These are phyloP conservation scores for Acyrthosiphon pisum DNA, from an alignment of 1,140 invertebrate species.

Conservation along the genomic window DNA sequence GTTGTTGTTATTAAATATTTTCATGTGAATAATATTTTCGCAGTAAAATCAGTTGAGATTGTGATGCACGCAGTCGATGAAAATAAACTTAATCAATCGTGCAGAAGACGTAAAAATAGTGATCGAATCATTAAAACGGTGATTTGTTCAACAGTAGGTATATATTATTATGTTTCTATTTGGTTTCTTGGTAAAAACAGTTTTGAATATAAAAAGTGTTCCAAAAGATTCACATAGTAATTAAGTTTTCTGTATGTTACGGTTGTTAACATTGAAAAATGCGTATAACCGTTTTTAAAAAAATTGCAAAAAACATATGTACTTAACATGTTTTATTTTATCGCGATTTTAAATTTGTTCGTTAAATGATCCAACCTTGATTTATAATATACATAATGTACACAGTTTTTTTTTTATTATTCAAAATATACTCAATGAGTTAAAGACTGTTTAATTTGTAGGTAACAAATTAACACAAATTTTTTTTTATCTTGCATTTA, in stretches of 20 bases:
- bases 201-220: background rate
- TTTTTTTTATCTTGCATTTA: background rate
- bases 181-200: background rate
- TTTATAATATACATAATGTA: background rate
- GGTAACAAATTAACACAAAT: background rate
- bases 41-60: background rate
- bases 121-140: background rate
- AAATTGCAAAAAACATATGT: background rate
- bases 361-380: background rate
- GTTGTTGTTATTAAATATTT: background rate
- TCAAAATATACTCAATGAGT: background rate
- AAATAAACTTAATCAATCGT: background rate
- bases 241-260: background rate
- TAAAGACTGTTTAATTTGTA: background rate
- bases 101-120: background rate
- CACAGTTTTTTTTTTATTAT: background rate
- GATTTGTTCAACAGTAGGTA: background rate
- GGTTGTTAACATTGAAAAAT: background rate
- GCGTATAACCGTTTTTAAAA: background rate
- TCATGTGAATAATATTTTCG: background rate
- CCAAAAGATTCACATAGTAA: background rate
- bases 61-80: background rate
- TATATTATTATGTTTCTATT: background rate
- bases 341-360: background rate
- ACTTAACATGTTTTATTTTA: background rate